Evolutionary conservation across 2,113 vertebrate genomes (phyloP).

Genomic region (Zosterops lateralis): DNA sequence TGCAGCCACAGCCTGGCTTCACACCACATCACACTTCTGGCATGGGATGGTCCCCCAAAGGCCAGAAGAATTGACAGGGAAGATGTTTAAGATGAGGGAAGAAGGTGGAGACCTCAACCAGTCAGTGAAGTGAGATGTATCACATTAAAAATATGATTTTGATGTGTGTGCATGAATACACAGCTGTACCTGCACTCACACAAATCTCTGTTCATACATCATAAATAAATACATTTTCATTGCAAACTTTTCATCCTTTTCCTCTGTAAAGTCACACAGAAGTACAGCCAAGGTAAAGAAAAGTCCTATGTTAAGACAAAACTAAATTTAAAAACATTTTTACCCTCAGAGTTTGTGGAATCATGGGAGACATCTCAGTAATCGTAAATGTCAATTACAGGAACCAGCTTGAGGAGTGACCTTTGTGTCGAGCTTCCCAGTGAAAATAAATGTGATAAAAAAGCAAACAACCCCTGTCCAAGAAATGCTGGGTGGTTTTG

Average conservation of each 20-base stretch:
- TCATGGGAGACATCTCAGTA: not conserved
- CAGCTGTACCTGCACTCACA: no score
- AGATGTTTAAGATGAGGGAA: accelerated
- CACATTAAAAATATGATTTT: not conserved
- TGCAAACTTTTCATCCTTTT: not conserved
- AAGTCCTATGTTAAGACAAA: not conserved
- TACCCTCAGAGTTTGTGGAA: not conserved
- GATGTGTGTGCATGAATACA: not conserved
- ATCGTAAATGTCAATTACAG: conserved; percentile 33
- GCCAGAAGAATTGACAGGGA: not conserved
- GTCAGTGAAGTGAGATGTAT: not conserved
- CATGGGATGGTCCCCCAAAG: not conserved
- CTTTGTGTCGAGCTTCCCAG: conserved; percentile 15
- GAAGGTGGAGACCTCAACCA: not conserved
- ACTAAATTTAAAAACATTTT: not conserved
- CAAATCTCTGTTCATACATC: accelerated
- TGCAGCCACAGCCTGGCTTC: not conserved
- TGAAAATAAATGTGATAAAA: not conserved
- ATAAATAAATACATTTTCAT: not conserved
- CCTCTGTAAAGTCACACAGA: not conserved
- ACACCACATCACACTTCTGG: not conserved
- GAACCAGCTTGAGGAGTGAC: not conserved
- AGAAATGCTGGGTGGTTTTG: not conserved
- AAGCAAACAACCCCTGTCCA: not conserved
- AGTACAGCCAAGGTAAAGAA: not conserved